Evolutionary conservation across 1,140 invertebrate genomes (phyloP).

Genomic region (Macrobrachium nipponense): DNA sequence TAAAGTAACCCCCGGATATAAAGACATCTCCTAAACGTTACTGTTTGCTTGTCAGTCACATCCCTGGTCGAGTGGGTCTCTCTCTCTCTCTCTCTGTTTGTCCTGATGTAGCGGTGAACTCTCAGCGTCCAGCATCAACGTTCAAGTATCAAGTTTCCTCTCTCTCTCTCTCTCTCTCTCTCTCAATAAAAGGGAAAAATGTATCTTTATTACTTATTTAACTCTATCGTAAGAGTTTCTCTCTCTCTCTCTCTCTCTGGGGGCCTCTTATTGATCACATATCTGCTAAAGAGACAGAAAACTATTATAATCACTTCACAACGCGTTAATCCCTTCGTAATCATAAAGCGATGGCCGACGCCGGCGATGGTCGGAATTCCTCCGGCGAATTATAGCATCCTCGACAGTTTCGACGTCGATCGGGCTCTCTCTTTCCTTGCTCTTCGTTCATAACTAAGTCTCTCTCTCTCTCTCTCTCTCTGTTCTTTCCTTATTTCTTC

Average conservation of each 20-base stretch:
- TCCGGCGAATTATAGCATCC: neutral
- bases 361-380: neutral
- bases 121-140: too few species aligned
- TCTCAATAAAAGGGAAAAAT: constrained; percentile 32
- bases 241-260: constrained; percentile 10
- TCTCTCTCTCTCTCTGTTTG: too few species aligned
- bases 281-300: too few species aligned
- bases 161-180: neutral
- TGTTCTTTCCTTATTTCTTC: neutral
- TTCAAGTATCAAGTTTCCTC: too few species aligned
- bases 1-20: neutral
- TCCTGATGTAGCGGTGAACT: too few species aligned
- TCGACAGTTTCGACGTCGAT: neutral
- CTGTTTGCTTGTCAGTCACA: too few species aligned
- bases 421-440: neutral
- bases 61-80: too few species aligned
- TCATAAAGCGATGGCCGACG: too few species aligned
- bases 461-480: neutral
- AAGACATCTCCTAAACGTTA: neutral
- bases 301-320: too few species aligned
- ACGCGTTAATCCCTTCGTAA: too few species aligned
- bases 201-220: constrained; percentile 24
- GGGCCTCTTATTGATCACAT: too few species aligned
- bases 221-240: constrained; percentile 31
- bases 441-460: neutral